phyloP scores from a whole-genome alignment of 1,140 invertebrate genomes.

The Drosophila lacteicornis region DNA sequence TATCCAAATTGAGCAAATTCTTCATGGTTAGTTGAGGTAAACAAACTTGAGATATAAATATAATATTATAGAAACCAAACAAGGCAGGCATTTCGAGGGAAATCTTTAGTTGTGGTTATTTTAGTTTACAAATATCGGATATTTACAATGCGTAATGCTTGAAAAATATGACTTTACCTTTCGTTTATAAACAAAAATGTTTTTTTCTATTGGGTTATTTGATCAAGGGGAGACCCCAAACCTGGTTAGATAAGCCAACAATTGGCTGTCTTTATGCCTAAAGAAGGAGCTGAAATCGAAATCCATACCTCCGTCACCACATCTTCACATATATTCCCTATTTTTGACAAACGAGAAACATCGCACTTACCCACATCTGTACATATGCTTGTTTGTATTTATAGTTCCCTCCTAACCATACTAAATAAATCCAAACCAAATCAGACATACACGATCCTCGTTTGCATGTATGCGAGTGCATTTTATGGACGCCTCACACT shows the following conservation, averaged over 20 bases:
- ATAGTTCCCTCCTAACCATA: constrained; percentile 49
- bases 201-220: constrained; percentile 11
- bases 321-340: constrained; percentile 6
- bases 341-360: not conserved
- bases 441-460: constrained; percentile 15
- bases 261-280: constrained; percentile 11
- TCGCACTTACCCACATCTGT: constrained; percentile 35
- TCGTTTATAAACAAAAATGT: constrained; percentile 5
- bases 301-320: not conserved
- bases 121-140: not conserved
- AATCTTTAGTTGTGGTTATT: not conserved
- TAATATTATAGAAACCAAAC: not conserved
- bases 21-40: not conserved
- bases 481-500: constrained; percentile 72
- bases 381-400: constrained; percentile 50
- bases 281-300: not conserved
- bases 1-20: constrained; percentile 7
- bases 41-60: not conserved
- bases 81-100: not conserved
- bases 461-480: constrained; percentile 45
- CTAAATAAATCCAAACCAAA: constrained; percentile 34
- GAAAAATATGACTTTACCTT: constrained; percentile 7
- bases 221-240: not conserved
- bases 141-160: not conserved
- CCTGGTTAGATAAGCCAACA: constrained; percentile 11